Evolutionary conservation across 2,113 vertebrate species (phyloP).

Genomic region (Opisthocomus hoazin): DNA sequence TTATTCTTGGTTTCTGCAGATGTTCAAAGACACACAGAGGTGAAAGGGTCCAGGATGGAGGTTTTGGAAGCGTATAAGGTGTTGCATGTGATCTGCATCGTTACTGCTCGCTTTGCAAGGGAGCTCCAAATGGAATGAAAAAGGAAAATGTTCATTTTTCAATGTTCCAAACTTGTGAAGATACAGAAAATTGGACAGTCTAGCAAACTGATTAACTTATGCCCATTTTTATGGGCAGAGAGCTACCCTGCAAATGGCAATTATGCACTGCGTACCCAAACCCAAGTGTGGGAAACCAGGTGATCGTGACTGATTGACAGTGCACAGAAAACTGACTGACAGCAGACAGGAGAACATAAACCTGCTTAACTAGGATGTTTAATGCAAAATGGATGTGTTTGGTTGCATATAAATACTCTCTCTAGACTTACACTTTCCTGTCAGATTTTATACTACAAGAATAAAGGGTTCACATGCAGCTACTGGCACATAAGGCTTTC

Average conservation of each 20-base stretch:
- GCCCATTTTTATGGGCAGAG: not conserved
- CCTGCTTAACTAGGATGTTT: conserved; percentile 27
- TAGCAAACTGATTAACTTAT: not conserved
- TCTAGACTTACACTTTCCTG: conserved; percentile 16
- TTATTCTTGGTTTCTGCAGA: not conserved
- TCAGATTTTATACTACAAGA: conserved; percentile 38
- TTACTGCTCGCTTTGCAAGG: not conserved
- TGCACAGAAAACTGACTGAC: conserved; percentile 5
- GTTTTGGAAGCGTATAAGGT: not conserved
- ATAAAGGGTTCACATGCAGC: conserved; percentile 29
- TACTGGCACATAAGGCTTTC: conserved; percentile 45
- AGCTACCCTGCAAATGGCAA: not conserved
- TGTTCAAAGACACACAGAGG: not conserved
- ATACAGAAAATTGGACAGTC: not conserved
- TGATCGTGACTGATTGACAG: not conserved
- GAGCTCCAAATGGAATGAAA: not conserved
- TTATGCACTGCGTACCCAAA: not conserved
- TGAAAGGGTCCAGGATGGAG: not conserved
- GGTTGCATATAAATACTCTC: conserved; percentile 23
- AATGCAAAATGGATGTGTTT: conserved; percentile 22
- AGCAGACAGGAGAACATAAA: not conserved
- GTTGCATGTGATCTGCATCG: not conserved
- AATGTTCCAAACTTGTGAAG: not conserved
- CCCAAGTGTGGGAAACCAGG: not conserved
- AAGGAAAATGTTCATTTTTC: accelerated